A percentile compares a stretch with the other conserved stretches of the same genome.
These are phyloP conservation scores for Pocota personata DNA, from an alignment of 2,888 invertebrate species.

Conservation along the genomic window DNA sequence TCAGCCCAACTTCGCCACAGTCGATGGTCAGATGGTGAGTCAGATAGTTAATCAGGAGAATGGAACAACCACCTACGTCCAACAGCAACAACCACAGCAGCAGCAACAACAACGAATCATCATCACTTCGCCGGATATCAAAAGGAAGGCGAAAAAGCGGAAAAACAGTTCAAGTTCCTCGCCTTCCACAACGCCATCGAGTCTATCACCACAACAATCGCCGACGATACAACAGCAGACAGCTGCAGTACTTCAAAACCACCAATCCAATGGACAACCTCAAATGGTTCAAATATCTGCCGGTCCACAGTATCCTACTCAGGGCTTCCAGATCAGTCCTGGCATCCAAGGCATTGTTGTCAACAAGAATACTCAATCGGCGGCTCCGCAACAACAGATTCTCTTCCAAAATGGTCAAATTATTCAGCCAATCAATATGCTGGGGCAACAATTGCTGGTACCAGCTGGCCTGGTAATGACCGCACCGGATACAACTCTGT, in stretches of 20 bases:
- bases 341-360: conserved; percentile 90
- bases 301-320: conserved; percentile 85
- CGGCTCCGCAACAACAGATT: conserved; percentile 83
- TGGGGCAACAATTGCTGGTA: conserved; percentile 92
- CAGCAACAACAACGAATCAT: conserved; percentile 80
- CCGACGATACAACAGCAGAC: conserved; percentile 80
- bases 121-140: conserved; percentile 88
- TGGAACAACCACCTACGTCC: conserved; percentile 75
- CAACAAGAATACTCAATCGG: conserved; percentile 81
- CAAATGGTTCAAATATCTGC: conserved; percentile 82
- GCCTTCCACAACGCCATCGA: conserved; percentile 79
- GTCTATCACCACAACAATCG: conserved; percentile 81
- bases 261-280: conserved; percentile 81
- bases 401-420: conserved; percentile 85
- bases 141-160: conserved; percentile 88
- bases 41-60: conserved; percentile 85
- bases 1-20: conserved; percentile 87
- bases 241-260: conserved; percentile 81
- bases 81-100: conserved; percentile 77
- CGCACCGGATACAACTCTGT: conserved; percentile 89
- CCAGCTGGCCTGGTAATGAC: conserved; percentile 94
- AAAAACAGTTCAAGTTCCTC: conserved; percentile 84
- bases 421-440: conserved; percentile 91
- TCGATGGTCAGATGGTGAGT: conserved; percentile 88
- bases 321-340: conserved; percentile 90